Conservation (phyloP, 2,113 vertebrate genomes). For the Delphinus delphis region DNA sequence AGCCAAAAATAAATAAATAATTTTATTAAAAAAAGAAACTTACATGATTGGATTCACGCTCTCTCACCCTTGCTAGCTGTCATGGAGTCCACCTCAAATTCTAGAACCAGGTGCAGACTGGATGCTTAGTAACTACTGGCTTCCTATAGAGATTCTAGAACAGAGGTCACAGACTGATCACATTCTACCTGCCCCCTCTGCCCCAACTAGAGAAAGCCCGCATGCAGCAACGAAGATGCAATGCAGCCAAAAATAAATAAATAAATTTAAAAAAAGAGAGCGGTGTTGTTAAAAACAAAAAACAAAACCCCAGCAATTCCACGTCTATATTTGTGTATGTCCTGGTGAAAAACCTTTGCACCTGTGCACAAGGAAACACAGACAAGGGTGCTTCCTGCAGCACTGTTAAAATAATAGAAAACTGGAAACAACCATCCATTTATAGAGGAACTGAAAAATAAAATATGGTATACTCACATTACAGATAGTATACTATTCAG, state of each 20-base stretch:
- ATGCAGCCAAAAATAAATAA: too few species aligned
- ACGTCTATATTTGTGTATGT: not conserved
- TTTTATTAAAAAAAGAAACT: not conserved
- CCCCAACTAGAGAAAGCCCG: too few species aligned
- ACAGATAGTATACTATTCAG: not conserved
- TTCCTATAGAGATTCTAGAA: not conserved
- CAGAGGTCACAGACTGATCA: slow-evolving; percentile 18
- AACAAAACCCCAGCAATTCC: not conserved
- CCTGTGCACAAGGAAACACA: not conserved
- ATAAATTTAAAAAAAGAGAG: too few species aligned
- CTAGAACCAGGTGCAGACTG: not conserved
- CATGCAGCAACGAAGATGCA: too few species aligned
- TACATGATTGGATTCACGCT: not conserved
- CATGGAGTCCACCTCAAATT: slow-evolving; percentile 6
- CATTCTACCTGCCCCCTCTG: not conserved
- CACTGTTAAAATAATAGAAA: not conserved
- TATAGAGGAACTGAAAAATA: not conserved
- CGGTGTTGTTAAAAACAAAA: not conserved
- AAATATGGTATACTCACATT: not conserved
- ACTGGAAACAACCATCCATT: not conserved
- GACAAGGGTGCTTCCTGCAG: not conserved
- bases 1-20: too few species aligned
- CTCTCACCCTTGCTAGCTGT: not conserved
- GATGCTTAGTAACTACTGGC: not conserved
- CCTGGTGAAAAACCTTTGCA: not conserved